Evolutionary conservation across 1,140 invertebrate genomes (phyloP).

Genomic region (Aphaenogaster ashmeadi): DNA sequence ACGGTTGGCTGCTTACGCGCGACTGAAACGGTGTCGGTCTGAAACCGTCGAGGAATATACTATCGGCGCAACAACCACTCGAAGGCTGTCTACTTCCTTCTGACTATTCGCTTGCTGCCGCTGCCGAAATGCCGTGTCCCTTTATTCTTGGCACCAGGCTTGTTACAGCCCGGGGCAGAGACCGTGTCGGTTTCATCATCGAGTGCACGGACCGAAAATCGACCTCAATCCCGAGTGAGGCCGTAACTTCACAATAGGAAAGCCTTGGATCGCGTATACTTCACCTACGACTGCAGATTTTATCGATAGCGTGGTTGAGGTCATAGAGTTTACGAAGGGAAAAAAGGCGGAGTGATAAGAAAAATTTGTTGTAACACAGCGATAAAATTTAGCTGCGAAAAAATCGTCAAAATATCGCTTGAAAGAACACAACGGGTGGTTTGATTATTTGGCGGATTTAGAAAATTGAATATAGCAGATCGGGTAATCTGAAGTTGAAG

Average conservation of each 20-base stretch:
- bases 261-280: too few relatives aligned
- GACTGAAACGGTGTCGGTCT: constrained; percentile 70
- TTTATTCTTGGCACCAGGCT: constrained; percentile 58
- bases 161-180: constrained; percentile 34
- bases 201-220: constrained; percentile 42
- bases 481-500: too few relatives aligned
- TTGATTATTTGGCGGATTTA: neutral
- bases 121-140: constrained; percentile 40
- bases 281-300: neutral
- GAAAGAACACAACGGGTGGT: neutral
- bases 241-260: constrained; percentile 2
- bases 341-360: constrained; percentile 1
- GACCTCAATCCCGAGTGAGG: constrained; percentile 15
- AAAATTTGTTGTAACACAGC: neutral
- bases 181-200: constrained; percentile 50
- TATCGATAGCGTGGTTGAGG: too few relatives aligned
- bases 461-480: neutral
- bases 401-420: neutral
- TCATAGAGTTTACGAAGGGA: neutral
- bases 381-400: neutral
- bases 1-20: constrained; percentile 73
- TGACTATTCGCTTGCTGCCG: constrained; percentile 23
- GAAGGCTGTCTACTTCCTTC: constrained; percentile 53
- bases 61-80: constrained; percentile 41
- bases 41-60: constrained; percentile 51